Evolutionary conservation across 2,888 invertebrate species (phyloP), one percentile per base, ranked within the genome.

Genomic region (Spicauda simplicius): DNA sequence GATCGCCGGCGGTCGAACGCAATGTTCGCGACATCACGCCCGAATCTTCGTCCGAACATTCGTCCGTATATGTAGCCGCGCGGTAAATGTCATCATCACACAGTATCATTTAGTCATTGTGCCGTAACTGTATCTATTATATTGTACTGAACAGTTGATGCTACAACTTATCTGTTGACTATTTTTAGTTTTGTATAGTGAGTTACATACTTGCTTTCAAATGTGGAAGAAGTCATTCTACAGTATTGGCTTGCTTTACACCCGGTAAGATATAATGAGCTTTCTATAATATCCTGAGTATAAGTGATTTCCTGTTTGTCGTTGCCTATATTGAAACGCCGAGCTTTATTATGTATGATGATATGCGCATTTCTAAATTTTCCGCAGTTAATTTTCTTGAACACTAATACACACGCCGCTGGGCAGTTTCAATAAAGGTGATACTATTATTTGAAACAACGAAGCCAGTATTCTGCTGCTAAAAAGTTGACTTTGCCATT

Each of bases 191-290:
- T 86, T 89, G 91, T 92, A 91, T 93, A 93, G 92, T 91, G 92
- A 91, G 87, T 37, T 37, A 91, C 87, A 90, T 91, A 85, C 88
- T 91, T 89, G 91, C 92, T 93, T 93, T 90, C 87, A 89, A 91
- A 90, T 91, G 91, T 91, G 91, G 92, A 93, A 91, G 92, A 91
- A 89, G 92, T 91, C 92, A 93, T 91, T 89, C 91, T 88, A 88
- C 92, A 91, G 91, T 91, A 91, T 87, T 91, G 91, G 88, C 90
- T 92, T 92, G 92, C 92, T 93, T 33, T 93, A 91, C 91, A 92
- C 91, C 91, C 82, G 92, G 92, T 93, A 93, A 93, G 92, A 93
- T 90, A 90, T 86, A 88, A 89, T 90, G 90, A 90, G 92, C 92
- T 93, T 93, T 89, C 89, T 92, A 83, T 90, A 89, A 91, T 91